Percentiles rank a stretch among this genome's conserved stretches.
Conservation (phyloP, 2,113 vertebrate species). For the Psittacara wagleri region DNA sequence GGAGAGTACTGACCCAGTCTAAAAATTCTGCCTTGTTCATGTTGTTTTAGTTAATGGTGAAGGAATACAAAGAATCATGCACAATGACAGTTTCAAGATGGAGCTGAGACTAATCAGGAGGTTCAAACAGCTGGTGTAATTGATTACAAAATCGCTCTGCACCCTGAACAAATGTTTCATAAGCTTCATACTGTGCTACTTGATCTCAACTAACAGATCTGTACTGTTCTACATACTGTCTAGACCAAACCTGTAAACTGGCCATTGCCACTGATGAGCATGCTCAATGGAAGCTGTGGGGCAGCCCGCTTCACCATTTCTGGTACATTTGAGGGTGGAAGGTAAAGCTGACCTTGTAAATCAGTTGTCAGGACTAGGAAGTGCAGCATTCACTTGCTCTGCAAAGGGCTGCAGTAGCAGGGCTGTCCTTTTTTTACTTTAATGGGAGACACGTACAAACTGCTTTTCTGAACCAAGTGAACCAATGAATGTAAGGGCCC, state of each 20-base stretch:
- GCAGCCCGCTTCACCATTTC: not conserved
- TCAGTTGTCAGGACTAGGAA: not conserved
- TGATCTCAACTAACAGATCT: not conserved
- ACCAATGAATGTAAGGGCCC: not conserved
- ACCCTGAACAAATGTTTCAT: not conserved
- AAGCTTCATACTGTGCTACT: not conserved
- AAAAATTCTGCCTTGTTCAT: not conserved
- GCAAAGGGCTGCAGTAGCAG: not conserved
- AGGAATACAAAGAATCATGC: not conserved
- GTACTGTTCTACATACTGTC: not conserved
- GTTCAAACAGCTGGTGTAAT: not conserved
- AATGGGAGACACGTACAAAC: not conserved
- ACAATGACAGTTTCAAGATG: not conserved
- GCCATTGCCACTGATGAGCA: not conserved
- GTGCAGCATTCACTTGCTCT: not conserved
- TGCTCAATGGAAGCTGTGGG: not conserved
- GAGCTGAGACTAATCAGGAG: not conserved
- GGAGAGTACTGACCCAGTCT: not conserved
- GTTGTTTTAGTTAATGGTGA: not conserved
- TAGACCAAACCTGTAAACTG: not conserved
- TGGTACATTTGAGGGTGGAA: not conserved
- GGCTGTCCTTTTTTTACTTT: not conserved
- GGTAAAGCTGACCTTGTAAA: not conserved
- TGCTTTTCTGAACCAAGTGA: no score
- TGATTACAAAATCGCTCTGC: not conserved